A percentile compares a stretch with the other conserved stretches of the same genome.
Conservation (phyloP, 2,888 invertebrate species). For the Strigamia transsilvanica region DNA sequence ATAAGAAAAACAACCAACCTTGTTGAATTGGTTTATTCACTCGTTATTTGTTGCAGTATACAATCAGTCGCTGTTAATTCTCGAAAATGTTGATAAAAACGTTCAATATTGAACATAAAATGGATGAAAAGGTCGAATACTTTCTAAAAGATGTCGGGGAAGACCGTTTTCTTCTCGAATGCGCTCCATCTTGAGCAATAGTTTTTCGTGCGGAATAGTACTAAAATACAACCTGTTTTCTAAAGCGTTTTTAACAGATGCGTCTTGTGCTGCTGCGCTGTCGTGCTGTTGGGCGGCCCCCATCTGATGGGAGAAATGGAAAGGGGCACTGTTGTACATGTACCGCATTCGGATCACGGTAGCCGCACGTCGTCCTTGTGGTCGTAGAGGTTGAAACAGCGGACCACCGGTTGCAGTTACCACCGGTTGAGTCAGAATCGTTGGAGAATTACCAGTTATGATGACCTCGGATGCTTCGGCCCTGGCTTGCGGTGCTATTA, state of each 20-base stretch:
- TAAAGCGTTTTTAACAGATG: background rate
- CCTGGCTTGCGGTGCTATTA: background rate
- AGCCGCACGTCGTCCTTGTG: background rate
- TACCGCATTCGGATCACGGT: background rate
- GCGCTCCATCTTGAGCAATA: conserved; percentile 52
- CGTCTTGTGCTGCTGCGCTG: background rate
- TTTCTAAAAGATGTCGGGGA: conserved; percentile 54
- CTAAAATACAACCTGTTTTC: conserved; percentile 54
- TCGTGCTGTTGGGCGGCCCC: background rate
- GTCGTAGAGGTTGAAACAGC: background rate
- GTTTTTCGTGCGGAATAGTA: conserved; percentile 53
- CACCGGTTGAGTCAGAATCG: background rate
- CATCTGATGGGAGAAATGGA: background rate
- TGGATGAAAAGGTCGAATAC: conserved; percentile 55
- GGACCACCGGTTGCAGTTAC: background rate
- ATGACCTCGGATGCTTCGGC: background rate
- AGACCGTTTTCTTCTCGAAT: conserved; percentile 55
- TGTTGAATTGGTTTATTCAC: too few relatives aligned
- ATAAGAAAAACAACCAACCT: background rate
- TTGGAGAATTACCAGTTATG: conserved; percentile 5
- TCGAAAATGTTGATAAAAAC: background rate
- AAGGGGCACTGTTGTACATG: background rate
- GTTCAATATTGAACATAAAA: conserved; percentile 54
- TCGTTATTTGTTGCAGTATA: too few relatives aligned
- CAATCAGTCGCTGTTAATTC: too few relatives aligned